These are phyloP conservation scores for Hydrochoerus hydrochaeris DNA, from an alignment of 2,113 vertebrate species.

Conservation along the genomic window DNA sequence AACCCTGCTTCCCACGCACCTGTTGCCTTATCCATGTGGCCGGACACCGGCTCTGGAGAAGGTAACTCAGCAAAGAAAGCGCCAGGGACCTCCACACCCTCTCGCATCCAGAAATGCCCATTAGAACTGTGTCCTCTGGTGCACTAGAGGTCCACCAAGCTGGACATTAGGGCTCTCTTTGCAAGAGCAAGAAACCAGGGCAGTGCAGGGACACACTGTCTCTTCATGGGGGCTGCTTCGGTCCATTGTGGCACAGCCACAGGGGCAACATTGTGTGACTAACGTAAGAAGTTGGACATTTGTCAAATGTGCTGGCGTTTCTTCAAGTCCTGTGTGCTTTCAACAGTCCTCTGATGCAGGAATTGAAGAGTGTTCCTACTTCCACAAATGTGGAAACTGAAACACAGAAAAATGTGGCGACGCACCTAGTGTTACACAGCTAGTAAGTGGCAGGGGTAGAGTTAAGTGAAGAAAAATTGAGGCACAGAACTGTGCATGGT, in stretches of 20 bases:
- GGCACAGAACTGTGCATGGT: background rate
- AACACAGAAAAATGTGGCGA: background rate
- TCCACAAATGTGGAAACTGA: background rate
- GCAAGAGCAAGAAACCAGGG: background rate
- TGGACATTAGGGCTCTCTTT: background rate
- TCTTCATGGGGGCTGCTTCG: background rate
- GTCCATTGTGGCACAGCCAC: background rate
- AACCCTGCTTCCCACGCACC: background rate
- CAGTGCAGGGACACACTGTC: background rate
- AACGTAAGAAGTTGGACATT: no score
- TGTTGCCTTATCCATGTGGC: background rate
- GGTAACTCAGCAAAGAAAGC: background rate
- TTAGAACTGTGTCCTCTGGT: background rate
- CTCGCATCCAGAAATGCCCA: background rate
- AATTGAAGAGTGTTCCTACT: background rate
- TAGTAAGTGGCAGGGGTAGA: background rate
- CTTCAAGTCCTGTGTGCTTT: background rate
- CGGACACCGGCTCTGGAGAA: background rate
- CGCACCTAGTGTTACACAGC: background rate
- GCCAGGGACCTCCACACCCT: no score
- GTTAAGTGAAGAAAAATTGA: background rate
- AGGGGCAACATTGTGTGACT: background rate
- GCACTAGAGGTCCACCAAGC: background rate
- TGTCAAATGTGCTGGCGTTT: background rate
- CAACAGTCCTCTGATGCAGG: background rate